Conservation (phyloP, 2,113 vertebrate species). For the Lepisosteus osseus region DNA sequence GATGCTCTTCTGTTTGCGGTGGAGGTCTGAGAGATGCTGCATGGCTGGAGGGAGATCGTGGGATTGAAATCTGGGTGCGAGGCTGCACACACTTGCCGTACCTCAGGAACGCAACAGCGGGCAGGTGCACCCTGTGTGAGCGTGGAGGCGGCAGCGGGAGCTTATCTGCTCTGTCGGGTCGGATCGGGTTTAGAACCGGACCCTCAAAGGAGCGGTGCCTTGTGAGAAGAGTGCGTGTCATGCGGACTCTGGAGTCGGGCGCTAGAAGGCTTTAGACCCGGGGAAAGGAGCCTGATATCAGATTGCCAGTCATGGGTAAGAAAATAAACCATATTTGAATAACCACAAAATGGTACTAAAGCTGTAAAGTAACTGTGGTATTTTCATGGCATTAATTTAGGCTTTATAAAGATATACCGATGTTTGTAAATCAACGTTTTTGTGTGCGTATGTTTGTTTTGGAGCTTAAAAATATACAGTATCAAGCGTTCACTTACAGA, state of each 20-base stretch:
- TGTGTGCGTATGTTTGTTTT: too few species aligned
- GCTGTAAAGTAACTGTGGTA: too few species aligned
- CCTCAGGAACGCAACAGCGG: conserved; percentile 18
- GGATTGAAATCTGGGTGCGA: conserved; percentile 26
- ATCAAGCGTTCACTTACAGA: neutral
- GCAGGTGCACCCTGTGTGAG: conserved; percentile 19
- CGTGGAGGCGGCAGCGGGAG: conserved; percentile 10
- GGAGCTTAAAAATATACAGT: too few species aligned
- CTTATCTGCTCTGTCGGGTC: conserved; percentile 4
- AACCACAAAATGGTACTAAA: neutral
- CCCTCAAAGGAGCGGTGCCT: conserved; percentile 38
- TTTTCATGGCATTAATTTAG: too few species aligned
- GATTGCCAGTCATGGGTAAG: conserved; percentile 65
- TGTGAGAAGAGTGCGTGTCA: conserved; percentile 47
- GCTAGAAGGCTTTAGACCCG: conserved; percentile 45
- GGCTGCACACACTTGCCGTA: conserved; percentile 19
- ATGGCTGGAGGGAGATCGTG: conserved; percentile 24
- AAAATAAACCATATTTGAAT: neutral
- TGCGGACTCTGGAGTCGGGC: conserved; percentile 51
- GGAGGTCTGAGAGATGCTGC: conserved; percentile 27
- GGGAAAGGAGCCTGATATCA: conserved; percentile 41
- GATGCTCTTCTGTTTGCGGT: conserved; percentile 1
- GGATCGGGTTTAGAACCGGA: conserved; percentile 15
- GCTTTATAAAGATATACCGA: too few species aligned
- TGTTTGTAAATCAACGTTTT: too few species aligned